Conservation (phyloP, 2,888 invertebrate genomes). For the Oscheius sp. region DNA sequence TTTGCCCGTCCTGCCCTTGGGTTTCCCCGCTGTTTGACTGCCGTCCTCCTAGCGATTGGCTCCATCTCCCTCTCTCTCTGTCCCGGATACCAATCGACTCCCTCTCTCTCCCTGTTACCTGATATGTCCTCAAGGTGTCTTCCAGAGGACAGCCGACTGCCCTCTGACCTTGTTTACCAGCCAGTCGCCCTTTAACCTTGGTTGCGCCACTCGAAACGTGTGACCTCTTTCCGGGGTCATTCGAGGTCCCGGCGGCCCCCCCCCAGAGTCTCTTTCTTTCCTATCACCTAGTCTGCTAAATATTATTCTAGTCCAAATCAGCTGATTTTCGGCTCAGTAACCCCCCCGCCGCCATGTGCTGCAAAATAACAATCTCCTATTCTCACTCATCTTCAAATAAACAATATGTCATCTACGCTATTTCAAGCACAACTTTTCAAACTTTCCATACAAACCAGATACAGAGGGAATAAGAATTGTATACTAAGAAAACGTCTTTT, state of each 20-base stretch:
- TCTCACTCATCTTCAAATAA: too few relatives aligned
- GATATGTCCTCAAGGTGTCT: background rate
- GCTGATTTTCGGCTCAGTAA: too few relatives aligned
- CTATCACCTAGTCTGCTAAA: slow-evolving; percentile 8
- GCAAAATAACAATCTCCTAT: too few relatives aligned
- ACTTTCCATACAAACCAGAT: too few relatives aligned
- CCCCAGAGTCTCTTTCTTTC: background rate
- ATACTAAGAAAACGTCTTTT: too few relatives aligned
- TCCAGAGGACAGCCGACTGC: slow-evolving; percentile 8
- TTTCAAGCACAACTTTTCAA: too few relatives aligned
- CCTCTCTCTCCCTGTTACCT: background rate
- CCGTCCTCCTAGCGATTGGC: background rate
- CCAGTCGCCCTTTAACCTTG: slow-evolving; percentile 34
- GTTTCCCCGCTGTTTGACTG: slow-evolving; percentile 19
- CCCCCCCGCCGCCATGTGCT: too few relatives aligned
- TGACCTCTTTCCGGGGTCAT: slow-evolving; percentile 36
- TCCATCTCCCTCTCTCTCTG: slow-evolving; percentile 8
- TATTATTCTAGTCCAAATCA: background rate
- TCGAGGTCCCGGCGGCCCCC: slow-evolving; percentile 28
- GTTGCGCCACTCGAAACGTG: slow-evolving; percentile 33
- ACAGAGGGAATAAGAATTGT: too few relatives aligned
- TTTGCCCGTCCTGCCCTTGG: slow-evolving; percentile 28
- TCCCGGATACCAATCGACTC: background rate
- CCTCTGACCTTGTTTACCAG: slow-evolving; percentile 35
- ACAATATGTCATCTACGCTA: too few relatives aligned